Base-by-base conservation (phyloP, 53 echinoderm and acorn worm genomes). In the Luidia sarsii region DNA sequence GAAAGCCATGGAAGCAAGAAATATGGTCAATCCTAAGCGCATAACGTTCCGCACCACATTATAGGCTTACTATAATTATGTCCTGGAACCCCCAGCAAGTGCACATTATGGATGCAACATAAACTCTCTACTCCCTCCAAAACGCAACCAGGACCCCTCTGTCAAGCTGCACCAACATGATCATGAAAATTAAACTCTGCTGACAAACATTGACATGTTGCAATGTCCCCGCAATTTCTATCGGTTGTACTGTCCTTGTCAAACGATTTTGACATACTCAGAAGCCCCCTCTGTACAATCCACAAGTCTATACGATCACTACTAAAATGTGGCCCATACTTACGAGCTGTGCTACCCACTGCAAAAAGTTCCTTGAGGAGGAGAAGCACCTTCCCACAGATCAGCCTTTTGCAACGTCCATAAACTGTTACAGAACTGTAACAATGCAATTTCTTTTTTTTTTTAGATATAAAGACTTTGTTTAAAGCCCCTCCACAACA, bases 1-100 rank as follows among this genome's bases (percentile, higher is more conserved):
- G 38, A 3, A 83, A 75, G 23, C 57, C 68, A 0, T 88, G 88
- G 88, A 75, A 83, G 1, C 35, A 62, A n/a, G n/a, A n/a, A 62
- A 33, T 33, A 30, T 62, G 63, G 63, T 15, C 57, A 50, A 51
- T 51, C 52, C 53, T 71, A 15, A 37, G 71, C 14, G 53, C 71
- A 50, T 71, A 71, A 33, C 48, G 71, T 71, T 50, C 50, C 31
- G 52, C 53, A 4, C 53, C 39, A 15, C 71, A 71, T 36, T 71
- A 33, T 16, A 70, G 14, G n/a, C n/a, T n/a, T n/a, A n/a, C n/a
- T n/a, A n/a, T n/a, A n/a, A n/a, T n/a, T n/a, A n/a, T n/a, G n/a
- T 25, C 46, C 70, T 4, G 50, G 70, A 67, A 34, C 29, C 57
- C 57, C 64, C 66, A 6, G 41, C 43, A 66, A 24, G 24, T 19